Evolutionary conservation across 2,113 vertebrate genomes (phyloP).

Genomic region (Cricetomys ansorgei): DNA sequence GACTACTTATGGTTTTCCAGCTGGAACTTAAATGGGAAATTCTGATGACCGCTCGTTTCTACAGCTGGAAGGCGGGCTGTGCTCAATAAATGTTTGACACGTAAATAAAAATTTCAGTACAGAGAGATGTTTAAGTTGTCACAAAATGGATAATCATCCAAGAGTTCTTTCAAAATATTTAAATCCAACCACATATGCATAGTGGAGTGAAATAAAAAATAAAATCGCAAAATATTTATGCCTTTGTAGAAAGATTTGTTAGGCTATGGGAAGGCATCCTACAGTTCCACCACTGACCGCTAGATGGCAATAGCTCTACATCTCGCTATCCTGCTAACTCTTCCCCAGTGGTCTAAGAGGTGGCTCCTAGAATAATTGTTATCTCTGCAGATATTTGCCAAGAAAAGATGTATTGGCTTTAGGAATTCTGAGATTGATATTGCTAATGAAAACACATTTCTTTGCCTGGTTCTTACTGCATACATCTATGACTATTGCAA

Average conservation of each 20-base stretch:
- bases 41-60: background rate
- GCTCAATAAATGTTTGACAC: background rate
- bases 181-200: background rate
- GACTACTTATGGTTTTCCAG: background rate
- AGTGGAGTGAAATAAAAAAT: slow-evolving; percentile 51
- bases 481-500: slow-evolving; percentile 50
- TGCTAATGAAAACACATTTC: slow-evolving; percentile 58
- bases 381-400: slow-evolving; percentile 66
- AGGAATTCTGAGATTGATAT: slow-evolving; percentile 59
- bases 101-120: slow-evolving; percentile 18
- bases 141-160: background rate
- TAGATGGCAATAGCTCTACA: slow-evolving; percentile 76
- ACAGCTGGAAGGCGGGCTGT: background rate
- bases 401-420: slow-evolving; percentile 50
- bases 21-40: background rate
- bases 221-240: slow-evolving; percentile 40
- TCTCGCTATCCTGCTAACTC: background rate
- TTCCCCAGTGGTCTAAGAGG: background rate
- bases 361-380: slow-evolving; percentile 44
- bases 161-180: slow-evolving; percentile 29
- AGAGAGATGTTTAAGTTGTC: background rate
- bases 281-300: background rate
- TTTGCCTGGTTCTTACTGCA: slow-evolving; percentile 21
- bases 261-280: background rate
- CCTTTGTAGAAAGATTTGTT: background rate